Base-by-base conservation (phyloP, 2,113 vertebrate genomes). In the Sialia sialis region DNA sequence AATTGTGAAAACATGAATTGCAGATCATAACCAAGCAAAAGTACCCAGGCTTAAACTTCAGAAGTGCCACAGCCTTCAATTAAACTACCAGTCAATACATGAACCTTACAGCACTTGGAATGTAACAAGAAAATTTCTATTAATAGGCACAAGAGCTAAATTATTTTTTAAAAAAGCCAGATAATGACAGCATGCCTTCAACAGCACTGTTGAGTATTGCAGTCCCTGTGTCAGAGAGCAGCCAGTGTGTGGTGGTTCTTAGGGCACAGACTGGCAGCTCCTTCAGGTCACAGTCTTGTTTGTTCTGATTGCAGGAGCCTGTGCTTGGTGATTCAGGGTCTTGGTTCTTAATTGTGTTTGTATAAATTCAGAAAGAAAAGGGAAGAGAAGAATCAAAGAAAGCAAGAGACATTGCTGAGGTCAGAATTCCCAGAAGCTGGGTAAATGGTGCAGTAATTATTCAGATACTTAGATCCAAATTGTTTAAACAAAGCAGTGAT, bases 131-230 rank as follows among this genome's bases (percentile, higher is more conserved):
- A 63, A 38, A 67, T 25, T 34, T 63, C 26, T 55, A 4, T 62
- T 6, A 69, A 66, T 11, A 70, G 9, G 5, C 39, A 38, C 17
- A 84, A 30, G 11, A 46, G 7, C 3, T 62, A 85, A 64, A 30
- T 51, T 44, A 26, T 11, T 5, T 13, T 38, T 41, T 11, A 12
- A 2, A 1, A 23, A 34, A 51, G 2, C 3, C 9, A 48, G 7
- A 20, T 86, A 48, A 30, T 36, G 22, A 23, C 26, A 77, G 8
- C 17, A 14, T 56, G 4, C 14, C 20, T 84, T 60, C 15, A 19
- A 30, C 34, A 85, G 21, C 27, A 64, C 25, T 64, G 75, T 14
- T 29, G 29, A 29, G 34, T 44, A 20, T 46, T 41, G 12, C 34
- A 69, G 39, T 34, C 44, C 38, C n/a, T 58, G 44, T 17, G 11